Evolutionary conservation across 2,797 vertebrate species (phyloP).

Genomic region (Syndactyla subalaris): DNA sequence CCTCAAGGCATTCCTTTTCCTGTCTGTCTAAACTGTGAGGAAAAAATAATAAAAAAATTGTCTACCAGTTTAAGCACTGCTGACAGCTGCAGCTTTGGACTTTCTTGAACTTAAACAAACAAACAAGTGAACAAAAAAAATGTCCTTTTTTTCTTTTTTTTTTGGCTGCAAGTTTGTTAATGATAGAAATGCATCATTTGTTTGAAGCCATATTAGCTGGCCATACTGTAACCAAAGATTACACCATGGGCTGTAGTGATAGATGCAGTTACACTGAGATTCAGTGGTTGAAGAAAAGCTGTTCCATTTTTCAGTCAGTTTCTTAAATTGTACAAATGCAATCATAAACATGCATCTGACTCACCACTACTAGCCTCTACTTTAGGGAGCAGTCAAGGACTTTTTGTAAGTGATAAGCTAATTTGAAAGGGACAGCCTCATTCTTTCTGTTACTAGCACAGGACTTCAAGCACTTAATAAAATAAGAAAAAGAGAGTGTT

Average conservation of each 20-base stretch:
- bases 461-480: not conserved
- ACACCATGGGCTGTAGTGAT: not conserved
- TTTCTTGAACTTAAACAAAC: not conserved
- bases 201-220: not conserved
- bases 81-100: not conserved
- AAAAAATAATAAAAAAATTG: not conserved
- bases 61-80: not conserved
- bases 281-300: not conserved
- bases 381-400: not conserved
- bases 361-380: not conserved
- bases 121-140: not conserved
- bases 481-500: not conserved
- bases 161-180: not conserved
- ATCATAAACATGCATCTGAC: not conserved
- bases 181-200: not conserved
- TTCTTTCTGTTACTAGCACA: not conserved
- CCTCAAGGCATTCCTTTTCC: not conserved
- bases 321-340: not conserved
- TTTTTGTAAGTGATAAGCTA: not conserved
- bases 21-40: not conserved
- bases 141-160: not conserved
- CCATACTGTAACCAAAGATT: not conserved
- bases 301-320: not conserved
- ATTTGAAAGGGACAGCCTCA: not conserved
- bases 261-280: not conserved